A percentile compares a stretch with the other conserved stretches of the same genome.
These are phyloP conservation scores for Tetragonula carbonaria DNA, from an alignment of 2,888 invertebrate genomes.

Conservation along the genomic window DNA sequence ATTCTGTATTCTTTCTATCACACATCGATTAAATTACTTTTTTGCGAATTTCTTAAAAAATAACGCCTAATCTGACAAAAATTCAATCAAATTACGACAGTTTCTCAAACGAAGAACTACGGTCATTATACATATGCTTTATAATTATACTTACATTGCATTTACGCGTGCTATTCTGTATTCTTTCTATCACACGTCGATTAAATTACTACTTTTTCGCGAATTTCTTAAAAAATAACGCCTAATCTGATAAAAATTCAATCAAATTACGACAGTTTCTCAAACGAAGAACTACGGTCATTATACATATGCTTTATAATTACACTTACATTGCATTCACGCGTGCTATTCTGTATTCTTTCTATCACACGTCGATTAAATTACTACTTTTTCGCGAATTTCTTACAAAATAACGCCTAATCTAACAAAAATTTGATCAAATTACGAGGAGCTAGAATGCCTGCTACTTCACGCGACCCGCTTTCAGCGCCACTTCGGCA, in stretches of 20 bases:
- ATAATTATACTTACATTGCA: neutral
- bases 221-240: neutral
- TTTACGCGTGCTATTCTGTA: neutral
- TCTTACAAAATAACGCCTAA: neutral
- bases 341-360: neutral
- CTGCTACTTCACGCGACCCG: neutral
- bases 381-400: neutral
- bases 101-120: neutral
- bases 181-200: neutral
- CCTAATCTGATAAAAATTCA: neutral
- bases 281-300: neutral
- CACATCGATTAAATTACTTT: neutral
- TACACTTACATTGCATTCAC: neutral
- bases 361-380: neutral
- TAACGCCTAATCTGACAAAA: neutral
- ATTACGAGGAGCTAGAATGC: neutral
- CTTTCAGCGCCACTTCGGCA: neutral
- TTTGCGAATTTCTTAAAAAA: neutral
- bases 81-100: neutral
- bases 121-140: neutral
- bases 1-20: neutral
- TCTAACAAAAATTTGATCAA: neutral
- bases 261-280: neutral
- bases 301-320: neutral
- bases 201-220: neutral